Conservation (phyloP, 2,113 vertebrate species). For the Vicugna pacos region DNA sequence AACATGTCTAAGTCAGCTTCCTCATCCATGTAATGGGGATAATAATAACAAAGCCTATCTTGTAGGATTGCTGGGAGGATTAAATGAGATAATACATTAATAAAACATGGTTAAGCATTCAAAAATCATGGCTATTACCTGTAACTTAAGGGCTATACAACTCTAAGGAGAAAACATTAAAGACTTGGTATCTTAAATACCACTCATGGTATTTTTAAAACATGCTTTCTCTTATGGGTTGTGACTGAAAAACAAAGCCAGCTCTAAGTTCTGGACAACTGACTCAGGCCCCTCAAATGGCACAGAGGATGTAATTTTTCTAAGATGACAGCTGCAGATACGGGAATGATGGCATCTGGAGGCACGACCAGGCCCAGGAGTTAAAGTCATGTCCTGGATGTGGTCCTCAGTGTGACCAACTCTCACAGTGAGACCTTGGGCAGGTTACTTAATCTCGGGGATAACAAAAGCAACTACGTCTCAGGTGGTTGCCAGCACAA, state of each 20-base stretch:
- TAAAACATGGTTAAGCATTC: neutral
- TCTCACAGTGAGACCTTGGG: neutral
- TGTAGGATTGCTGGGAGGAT: neutral
- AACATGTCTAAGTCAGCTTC: neutral
- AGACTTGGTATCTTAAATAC: neutral
- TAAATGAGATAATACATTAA: neutral
- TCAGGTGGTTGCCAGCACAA: neutral
- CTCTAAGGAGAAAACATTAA: conserved; percentile 18
- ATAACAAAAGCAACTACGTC: neutral
- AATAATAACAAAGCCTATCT: neutral
- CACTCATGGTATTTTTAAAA: neutral
- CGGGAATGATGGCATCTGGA: neutral
- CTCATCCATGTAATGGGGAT: neutral
- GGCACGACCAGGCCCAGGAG: neutral
- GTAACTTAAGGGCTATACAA: neutral
- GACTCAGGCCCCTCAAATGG: neutral
- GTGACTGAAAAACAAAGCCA: neutral
- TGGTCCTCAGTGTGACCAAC: neutral
- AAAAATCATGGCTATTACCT: neutral
- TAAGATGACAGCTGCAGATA: neutral
- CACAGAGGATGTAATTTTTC: neutral
- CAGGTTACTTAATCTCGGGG: neutral
- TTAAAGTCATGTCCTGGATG: neutral
- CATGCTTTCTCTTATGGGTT: neutral
- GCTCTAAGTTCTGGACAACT: neutral